phyloP scores from a whole-genome alignment of 2,113 vertebrate species.

The Struthidea cinerea region DNA sequence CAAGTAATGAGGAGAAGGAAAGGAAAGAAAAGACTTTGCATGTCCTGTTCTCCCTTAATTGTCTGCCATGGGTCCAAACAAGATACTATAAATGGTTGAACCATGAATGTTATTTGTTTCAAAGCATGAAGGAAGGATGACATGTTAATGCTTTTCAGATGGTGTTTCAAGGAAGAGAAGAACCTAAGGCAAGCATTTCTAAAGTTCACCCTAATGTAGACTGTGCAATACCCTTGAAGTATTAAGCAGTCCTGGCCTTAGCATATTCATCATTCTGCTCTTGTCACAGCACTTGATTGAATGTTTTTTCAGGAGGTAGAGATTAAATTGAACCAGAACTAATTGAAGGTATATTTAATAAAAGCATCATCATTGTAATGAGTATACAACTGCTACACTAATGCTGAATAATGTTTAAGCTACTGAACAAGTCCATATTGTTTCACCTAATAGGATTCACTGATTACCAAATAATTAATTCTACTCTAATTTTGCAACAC shows the following conservation, averaged over 20 bases:
- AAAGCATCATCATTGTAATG: constrained; percentile 38
- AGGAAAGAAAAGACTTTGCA: not conserved
- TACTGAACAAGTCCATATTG: constrained; percentile 38
- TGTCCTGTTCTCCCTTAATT: not conserved
- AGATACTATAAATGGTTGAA: not conserved
- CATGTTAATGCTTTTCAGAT: not conserved
- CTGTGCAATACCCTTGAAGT: not conserved
- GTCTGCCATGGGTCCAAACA: not conserved
- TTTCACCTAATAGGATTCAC: constrained; percentile 48
- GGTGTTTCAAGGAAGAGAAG: not conserved
- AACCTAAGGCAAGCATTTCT: not conserved
- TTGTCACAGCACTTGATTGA: not conserved
- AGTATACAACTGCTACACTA: constrained; percentile 1
- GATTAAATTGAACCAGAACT: constrained; percentile 57
- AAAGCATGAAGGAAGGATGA: not conserved
- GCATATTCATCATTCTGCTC: constrained; percentile 21
- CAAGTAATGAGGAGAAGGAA: not conserved
- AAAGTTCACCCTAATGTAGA: not conserved
- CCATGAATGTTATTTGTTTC: not conserved
- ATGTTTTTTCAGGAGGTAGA: constrained; percentile 36
- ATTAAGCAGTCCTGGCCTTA: not conserved
- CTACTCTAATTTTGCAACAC: constrained; percentile 18
- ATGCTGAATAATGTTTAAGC: constrained; percentile 31
- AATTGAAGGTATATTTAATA: constrained; percentile 49
- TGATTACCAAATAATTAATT: constrained; percentile 56